Evolutionary conservation across 2,113 vertebrate species (phyloP), one percentile per base, ranked within the genome.

Genomic region (Charina bottae): DNA sequence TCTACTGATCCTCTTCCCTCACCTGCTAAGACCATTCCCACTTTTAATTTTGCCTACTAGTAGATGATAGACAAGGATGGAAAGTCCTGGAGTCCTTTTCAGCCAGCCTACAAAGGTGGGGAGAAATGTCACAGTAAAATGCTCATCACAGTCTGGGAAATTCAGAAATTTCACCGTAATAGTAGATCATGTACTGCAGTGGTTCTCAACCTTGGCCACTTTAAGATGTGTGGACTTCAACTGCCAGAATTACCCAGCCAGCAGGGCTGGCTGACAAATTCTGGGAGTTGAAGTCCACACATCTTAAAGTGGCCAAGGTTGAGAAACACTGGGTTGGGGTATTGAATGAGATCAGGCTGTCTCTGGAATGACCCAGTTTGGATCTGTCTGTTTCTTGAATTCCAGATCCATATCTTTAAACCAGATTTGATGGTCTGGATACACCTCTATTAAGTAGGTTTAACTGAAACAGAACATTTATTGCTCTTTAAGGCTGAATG

Each of bases 381-480:
- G 2, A 21, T 78, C 17, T 78, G 8, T 15, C 72, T 78, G 72
- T 78, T 78, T 78, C 33, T 78, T 19, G 7, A 78, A 78, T 42
- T 78, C 33, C 72, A 78, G 72, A 78, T 42, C 72, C 33, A 8
- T 37, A 17, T 78, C 72, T 15, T 78, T 78, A 8, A 78, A 42
- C 72, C 72, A 78, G 33, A 78, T 42, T 78, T 9, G 72, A 42
- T 42, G 19, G 72, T 78, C 72, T 78, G 33, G 17, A 42, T 17
- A 78, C 33, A 78, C 72, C 33, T 21, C 72, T 42, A 10, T 42
- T 6, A 21, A 72, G 6, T 23, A n/a, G 10, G 10, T 33, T 42
- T 72, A 56, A 91, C 78, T 96, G 90, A 94, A 89, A 85, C 23
- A 15, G 46, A 87, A 92, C 26, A 89, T 37, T 87, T 0, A 0